These are phyloP conservation scores for Cynodonichthys magdalenae DNA, from an alignment of 2,797 vertebrate genomes.

Conservation along the genomic window DNA sequence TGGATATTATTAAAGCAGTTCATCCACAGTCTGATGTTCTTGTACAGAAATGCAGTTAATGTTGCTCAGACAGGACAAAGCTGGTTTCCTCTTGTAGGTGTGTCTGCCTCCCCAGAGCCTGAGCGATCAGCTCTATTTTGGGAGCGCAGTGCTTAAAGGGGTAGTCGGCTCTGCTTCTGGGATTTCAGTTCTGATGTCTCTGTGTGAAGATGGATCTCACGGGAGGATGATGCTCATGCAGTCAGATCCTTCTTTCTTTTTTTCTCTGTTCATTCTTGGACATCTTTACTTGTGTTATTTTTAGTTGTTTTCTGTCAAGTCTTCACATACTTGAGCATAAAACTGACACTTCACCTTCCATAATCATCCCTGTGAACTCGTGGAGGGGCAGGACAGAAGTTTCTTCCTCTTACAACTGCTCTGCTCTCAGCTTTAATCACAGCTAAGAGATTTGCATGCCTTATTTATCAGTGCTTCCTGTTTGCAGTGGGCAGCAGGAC, in stretches of 20 bases:
- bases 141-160: slow-evolving; percentile 51
- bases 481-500: too few relatives aligned
- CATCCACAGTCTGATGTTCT: slow-evolving; percentile 9
- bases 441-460: too few relatives aligned
- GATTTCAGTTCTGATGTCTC: slow-evolving; percentile 5
- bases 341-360: not conserved
- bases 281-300: not conserved
- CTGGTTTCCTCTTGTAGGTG: slow-evolving; percentile 40
- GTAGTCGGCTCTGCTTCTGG: slow-evolving; percentile 26
- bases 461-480: too few relatives aligned
- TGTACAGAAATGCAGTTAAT: slow-evolving; percentile 27
- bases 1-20: slow-evolving; percentile 44
- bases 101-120: slow-evolving; percentile 43
- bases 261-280: slow-evolving; percentile 5
- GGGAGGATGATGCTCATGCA: slow-evolving; percentile 30
- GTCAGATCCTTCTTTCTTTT: slow-evolving; percentile 7
- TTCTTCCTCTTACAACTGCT: too few relatives aligned
- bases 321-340: not conserved
- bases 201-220: slow-evolving; percentile 19
- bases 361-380: too few relatives aligned
- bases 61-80: slow-evolving; percentile 34
- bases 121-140: slow-evolving; percentile 71
- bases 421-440: too few relatives aligned
- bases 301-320: not conserved
- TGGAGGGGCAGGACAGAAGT: too few relatives aligned